A percentile compares a stretch with the other conserved stretches of the same genome.
Conservation (phyloP, 2,797 vertebrate species). For the Myiotriccus ornatus region DNA sequence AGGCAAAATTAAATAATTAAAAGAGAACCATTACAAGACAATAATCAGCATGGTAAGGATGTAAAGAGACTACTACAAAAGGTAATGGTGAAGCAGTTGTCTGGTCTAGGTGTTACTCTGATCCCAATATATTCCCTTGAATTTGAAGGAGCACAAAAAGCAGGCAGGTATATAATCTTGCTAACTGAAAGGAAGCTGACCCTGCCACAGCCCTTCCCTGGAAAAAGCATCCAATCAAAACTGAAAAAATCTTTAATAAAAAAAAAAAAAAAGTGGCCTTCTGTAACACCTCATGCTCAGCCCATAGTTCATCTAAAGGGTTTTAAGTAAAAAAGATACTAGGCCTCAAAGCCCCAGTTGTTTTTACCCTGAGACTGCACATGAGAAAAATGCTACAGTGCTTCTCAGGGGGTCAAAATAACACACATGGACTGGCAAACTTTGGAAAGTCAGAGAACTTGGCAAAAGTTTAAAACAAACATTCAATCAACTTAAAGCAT, state of each 20-base stretch:
- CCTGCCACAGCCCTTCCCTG: accelerated
- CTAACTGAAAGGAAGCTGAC: background rate
- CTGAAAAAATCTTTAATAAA: background rate
- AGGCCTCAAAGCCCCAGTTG: background rate
- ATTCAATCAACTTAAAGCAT: background rate
- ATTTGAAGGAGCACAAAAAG: background rate
- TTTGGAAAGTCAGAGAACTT: background rate
- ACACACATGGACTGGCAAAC: background rate
- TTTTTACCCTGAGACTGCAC: background rate
- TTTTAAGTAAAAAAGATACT: background rate
- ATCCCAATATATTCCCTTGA: background rate
- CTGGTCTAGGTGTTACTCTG: background rate
- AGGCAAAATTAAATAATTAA: background rate
- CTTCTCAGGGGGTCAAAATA: background rate
- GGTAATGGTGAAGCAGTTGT: background rate
- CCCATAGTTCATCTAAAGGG: background rate
- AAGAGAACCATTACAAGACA: background rate
- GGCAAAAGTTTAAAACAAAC: background rate
- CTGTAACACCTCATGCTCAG: background rate
- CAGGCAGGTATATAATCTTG: background rate
- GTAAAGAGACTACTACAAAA: background rate
- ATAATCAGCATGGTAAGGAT: background rate
- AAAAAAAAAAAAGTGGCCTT: background rate
- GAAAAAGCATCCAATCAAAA: background rate
- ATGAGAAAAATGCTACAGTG: background rate